A percentile compares a stretch with the other conserved stretches of the same genome.
Conservation (phyloP, 2,888 invertebrate genomes). For the Amiota mariae region DNA sequence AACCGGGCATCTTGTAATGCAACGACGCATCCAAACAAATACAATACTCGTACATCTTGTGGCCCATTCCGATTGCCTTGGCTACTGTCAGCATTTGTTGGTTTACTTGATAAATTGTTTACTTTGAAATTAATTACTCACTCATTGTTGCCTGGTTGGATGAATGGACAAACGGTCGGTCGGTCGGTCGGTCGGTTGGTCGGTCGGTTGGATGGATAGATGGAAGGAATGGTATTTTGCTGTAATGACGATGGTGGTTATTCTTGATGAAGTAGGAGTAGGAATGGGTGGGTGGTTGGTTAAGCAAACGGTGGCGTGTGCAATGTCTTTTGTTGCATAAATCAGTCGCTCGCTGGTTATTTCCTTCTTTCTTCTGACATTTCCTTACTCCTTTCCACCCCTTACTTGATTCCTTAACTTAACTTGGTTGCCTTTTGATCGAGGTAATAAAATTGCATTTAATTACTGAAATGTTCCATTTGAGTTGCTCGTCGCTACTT, state of each 20-base stretch:
- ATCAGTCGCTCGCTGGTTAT: slow-evolving; percentile 55
- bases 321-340: slow-evolving; percentile 53
- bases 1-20: too few species aligned
- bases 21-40: not conserved
- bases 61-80: slow-evolving; percentile 12
- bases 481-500: not conserved
- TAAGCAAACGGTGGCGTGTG: slow-evolving; percentile 29
- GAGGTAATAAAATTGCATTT: slow-evolving; percentile 66
- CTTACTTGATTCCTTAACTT: slow-evolving; percentile 35
- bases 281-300: slow-evolving; percentile 35
- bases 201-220: too few species aligned
- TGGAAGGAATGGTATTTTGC: too few species aligned
- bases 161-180: too few species aligned
- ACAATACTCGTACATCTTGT: not conserved
- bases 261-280: too few species aligned
- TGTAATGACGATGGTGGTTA: too few species aligned
- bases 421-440: slow-evolving; percentile 50
- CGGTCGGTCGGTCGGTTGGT: too few species aligned
- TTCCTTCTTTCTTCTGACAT: slow-evolving; percentile 47
- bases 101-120: slow-evolving; percentile 65
- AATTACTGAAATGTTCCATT: slow-evolving; percentile 48
- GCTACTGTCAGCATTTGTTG: slow-evolving; percentile 34
- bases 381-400: slow-evolving; percentile 42
- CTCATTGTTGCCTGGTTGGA: slow-evolving; percentile 53
- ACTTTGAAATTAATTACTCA: slow-evolving; percentile 63